phyloP scores from a whole-genome alignment of 2,113 vertebrate species.

The Stictonetta naevosa region DNA sequence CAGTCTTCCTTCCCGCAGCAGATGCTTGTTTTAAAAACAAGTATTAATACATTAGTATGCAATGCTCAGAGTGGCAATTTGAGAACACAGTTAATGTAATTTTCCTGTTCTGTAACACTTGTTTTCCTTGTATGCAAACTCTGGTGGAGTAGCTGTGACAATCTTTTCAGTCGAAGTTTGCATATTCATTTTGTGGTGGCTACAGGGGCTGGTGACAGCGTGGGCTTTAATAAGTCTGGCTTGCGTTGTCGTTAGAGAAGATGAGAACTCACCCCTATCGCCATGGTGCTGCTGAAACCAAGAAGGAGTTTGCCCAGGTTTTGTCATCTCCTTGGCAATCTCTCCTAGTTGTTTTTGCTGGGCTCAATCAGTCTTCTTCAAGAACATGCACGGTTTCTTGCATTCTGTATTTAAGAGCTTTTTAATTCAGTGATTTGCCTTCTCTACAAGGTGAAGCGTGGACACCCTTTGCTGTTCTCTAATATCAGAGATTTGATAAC shows the following conservation, averaged over 20 bases:
- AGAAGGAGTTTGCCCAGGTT: not conserved
- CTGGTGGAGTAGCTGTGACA: constrained; percentile 40
- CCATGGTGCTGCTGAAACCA: not conserved
- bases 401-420: not conserved
- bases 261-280: not conserved
- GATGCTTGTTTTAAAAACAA: constrained; percentile 68
- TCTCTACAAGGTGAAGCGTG: not conserved
- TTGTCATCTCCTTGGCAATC: not conserved
- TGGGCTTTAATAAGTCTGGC: constrained; percentile 1
- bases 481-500: not conserved
- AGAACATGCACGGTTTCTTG: not conserved
- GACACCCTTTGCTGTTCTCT: not conserved
- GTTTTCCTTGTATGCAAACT: constrained; percentile 65
- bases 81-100: constrained; percentile 59
- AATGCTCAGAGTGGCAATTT: constrained; percentile 49
- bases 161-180: constrained; percentile 34
- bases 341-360: not conserved
- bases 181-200: constrained; percentile 20
- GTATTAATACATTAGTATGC: constrained; percentile 68
- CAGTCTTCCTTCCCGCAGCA: not conserved
- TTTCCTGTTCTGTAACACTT: constrained; percentile 63
- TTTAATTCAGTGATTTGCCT: not conserved
- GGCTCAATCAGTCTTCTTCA: not conserved
- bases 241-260: not conserved
- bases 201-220: not conserved